A percentile compares a stretch with the other conserved stretches of the same genome.
Conservation (phyloP, 2,888 invertebrate genomes). For the Drosophila cyrtoloma region DNA sequence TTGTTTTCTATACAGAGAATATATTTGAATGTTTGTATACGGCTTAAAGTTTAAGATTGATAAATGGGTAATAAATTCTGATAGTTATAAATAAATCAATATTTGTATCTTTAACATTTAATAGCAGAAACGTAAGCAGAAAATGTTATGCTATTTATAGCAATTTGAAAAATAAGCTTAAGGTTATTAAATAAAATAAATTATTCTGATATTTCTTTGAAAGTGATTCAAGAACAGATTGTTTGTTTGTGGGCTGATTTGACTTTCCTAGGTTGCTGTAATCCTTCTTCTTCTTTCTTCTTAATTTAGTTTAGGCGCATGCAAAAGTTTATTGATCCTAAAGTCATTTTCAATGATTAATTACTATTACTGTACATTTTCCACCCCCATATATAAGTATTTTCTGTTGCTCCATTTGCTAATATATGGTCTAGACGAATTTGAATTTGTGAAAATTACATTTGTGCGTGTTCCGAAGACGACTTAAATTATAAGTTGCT, state of each 20-base stretch:
- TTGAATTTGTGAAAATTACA: conserved; percentile 55
- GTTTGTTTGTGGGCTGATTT: background rate
- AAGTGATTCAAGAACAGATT: background rate
- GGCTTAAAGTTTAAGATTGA: background rate
- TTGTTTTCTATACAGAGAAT: background rate
- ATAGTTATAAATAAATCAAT: background rate
- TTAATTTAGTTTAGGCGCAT: background rate
- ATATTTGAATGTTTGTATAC: background rate
- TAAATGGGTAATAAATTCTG: background rate
- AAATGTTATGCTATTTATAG: background rate
- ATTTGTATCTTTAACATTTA: background rate
- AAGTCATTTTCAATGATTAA: conserved; percentile 10
- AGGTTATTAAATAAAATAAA: too few species aligned
- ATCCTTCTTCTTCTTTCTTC: background rate
- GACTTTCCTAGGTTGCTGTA: background rate
- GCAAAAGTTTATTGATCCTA: background rate
- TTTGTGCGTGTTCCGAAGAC: conserved; percentile 68
- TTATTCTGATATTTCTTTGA: background rate
- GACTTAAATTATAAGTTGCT: conserved; percentile 54
- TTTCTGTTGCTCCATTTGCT: background rate
- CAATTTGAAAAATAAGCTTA: background rate
- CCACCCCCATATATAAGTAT: background rate
- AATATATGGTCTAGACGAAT: conserved; percentile 6
- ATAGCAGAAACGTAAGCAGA: background rate
- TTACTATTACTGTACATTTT: background rate